Base-by-base conservation (phyloP, 1,140 invertebrate genomes). In the Drosophila novamexicana region DNA sequence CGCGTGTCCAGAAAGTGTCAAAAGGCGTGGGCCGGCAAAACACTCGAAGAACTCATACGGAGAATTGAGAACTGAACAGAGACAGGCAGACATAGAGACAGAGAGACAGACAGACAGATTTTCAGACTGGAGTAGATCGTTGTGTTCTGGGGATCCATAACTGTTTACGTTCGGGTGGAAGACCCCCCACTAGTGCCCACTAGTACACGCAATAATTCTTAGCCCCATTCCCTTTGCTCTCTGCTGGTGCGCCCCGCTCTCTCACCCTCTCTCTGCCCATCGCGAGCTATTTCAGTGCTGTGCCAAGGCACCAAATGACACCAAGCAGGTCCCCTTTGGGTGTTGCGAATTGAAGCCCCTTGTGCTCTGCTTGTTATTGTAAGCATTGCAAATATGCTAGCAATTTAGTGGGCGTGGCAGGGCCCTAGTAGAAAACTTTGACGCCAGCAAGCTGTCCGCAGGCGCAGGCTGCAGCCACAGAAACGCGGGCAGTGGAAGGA, bases 341-440 rank as follows among this genome's bases (percentile, higher is more conserved):
- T 2, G 52, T n/a, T 68, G 40, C 57, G 34, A 40, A 42, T 50
- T 32, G 65, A 37, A n/a, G 18, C 36, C 16, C 10, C 39, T 7
- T 42, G 22, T n/a, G 22, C 39, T 63, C 34, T 67, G 63, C 52
- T 75, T 63, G 72, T 70, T 69, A 63, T 54, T 50, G 29, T 44
- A 50, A 49, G 34, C 57, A 52, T 61, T 49, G 74, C 64, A 76
- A 88, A 54, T 83, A 86, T 88, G 83, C 65, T 67, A 67, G 83
- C 79, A 88, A 83, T 86, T 88, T 88, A 69, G 69, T 77, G 84
- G 84, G 83, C 83, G 83, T 79, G 84, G 56, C 76, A n/a, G 16
- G 68, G 72, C 68, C 79, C 82, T 86, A 76, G 82, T 72, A 65
- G 75, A 69, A 86, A 86, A 78, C 65, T 84, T 83, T 83, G 81